Conservation (phyloP, 2,888 invertebrate species). For the Lysandra bellargus region DNA sequence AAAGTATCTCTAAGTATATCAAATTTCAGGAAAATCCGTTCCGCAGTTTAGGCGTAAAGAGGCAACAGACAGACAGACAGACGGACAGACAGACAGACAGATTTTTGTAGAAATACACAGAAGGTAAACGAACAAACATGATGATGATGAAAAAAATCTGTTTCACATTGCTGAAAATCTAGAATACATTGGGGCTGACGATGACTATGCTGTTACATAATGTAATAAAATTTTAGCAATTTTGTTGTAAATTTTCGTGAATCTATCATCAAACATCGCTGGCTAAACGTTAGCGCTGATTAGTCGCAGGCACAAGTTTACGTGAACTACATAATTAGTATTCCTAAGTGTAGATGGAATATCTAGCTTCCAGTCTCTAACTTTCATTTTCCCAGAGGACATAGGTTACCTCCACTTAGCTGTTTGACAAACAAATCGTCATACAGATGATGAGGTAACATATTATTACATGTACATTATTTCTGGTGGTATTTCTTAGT, state of each 20-base stretch:
- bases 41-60: not conserved
- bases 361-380: not conserved
- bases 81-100: too few relatives aligned
- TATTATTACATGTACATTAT: too few relatives aligned
- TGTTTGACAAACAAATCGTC: not conserved
- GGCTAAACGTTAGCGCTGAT: not conserved
- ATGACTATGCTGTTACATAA: too few relatives aligned
- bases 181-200: too few relatives aligned
- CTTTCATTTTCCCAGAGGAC: not conserved
- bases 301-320: constrained; percentile 20
- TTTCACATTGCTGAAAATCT: too few relatives aligned
- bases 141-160: too few relatives aligned
- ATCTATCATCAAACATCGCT: not conserved
- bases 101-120: too few relatives aligned
- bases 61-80: too few relatives aligned
- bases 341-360: not conserved
- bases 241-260: not conserved
- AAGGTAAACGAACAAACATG: too few relatives aligned
- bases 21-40: not conserved
- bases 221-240: too few relatives aligned
- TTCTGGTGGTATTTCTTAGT: too few relatives aligned
- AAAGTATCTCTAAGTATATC: too few relatives aligned
- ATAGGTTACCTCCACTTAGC: not conserved
- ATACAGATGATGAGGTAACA: not conserved
- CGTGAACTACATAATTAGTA: constrained; percentile 18